Conservation (phyloP, 2,888 invertebrate genomes). For the Trichogramma dendrolimi region DNA sequence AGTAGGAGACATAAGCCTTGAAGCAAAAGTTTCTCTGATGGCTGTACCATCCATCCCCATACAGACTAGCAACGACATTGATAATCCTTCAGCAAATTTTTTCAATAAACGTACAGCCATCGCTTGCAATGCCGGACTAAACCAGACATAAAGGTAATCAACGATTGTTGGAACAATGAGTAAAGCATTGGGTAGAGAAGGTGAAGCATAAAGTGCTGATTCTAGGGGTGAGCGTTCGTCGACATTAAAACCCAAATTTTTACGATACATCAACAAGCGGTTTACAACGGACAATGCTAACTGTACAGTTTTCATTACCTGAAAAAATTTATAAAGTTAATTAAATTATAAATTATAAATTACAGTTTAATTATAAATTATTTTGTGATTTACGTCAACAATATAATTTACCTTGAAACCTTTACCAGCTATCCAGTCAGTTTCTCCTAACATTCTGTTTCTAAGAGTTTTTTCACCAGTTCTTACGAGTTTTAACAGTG, state of each 20-base stretch:
- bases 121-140: slow-evolving; percentile 57
- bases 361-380: not conserved
- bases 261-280: slow-evolving; percentile 47
- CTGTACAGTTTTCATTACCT: slow-evolving; percentile 47
- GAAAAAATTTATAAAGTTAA: not conserved
- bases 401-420: slow-evolving; percentile 41
- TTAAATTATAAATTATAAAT: not conserved
- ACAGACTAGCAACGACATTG: slow-evolving; percentile 60
- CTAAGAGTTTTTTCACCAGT: slow-evolving; percentile 47
- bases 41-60: slow-evolving; percentile 60
- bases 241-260: slow-evolving; percentile 42
- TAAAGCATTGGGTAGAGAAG: slow-evolving; percentile 47
- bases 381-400: not conserved
- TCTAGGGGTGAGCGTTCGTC: slow-evolving; percentile 48
- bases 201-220: slow-evolving; percentile 49
- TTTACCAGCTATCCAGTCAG: slow-evolving; percentile 50
- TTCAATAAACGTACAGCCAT: slow-evolving; percentile 57
- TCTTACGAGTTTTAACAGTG: slow-evolving; percentile 46
- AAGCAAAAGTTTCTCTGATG: slow-evolving; percentile 58
- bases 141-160: slow-evolving; percentile 58
- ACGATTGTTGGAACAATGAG: slow-evolving; percentile 57
- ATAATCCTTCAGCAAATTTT: slow-evolving; percentile 57
- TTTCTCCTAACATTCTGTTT: slow-evolving; percentile 49
- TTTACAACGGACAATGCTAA: slow-evolving; percentile 49
- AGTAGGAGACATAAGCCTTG: slow-evolving; percentile 55